Evolutionary conservation across 2,797 vertebrate species (phyloP).

Genomic region (Arnoldichthys spilopterus): DNA sequence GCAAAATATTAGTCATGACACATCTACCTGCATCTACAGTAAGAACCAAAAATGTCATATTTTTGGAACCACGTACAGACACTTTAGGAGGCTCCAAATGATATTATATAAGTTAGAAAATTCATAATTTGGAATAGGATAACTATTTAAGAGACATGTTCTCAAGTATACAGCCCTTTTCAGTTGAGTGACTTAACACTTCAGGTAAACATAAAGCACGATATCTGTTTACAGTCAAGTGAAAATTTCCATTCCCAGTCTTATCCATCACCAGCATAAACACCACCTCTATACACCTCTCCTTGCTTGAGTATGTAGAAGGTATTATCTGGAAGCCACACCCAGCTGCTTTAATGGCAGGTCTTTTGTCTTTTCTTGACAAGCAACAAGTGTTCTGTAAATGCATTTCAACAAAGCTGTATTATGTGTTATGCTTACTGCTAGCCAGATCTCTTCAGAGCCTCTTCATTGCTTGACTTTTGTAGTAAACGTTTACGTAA

Average conservation of each 20-base stretch:
- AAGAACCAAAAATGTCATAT: not conserved
- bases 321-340: slow-evolving; percentile 4
- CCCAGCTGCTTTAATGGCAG: slow-evolving; percentile 17
- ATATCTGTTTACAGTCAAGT: not conserved
- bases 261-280: slow-evolving; percentile 24
- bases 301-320: not conserved
- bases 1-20: slow-evolving; percentile 9
- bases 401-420: not conserved
- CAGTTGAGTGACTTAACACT: not conserved
- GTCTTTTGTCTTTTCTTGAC: slow-evolving; percentile 1
- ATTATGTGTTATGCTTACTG: not conserved
- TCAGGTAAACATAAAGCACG: not conserved
- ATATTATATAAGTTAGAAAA: not conserved
- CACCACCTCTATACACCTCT: not conserved
- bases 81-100: no score
- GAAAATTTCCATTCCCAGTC: not conserved
- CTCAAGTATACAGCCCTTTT: not conserved
- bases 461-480: not conserved
- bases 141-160: not conserved
- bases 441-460: not conserved
- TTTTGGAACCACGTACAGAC: no score
- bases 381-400: not conserved
- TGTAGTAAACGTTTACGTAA: not conserved
- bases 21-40: slow-evolving; percentile 17
- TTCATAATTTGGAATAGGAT: no score